phyloP scores from a whole-genome alignment of 2,888 invertebrate species.

The Sarcophaga carnaria region DNA sequence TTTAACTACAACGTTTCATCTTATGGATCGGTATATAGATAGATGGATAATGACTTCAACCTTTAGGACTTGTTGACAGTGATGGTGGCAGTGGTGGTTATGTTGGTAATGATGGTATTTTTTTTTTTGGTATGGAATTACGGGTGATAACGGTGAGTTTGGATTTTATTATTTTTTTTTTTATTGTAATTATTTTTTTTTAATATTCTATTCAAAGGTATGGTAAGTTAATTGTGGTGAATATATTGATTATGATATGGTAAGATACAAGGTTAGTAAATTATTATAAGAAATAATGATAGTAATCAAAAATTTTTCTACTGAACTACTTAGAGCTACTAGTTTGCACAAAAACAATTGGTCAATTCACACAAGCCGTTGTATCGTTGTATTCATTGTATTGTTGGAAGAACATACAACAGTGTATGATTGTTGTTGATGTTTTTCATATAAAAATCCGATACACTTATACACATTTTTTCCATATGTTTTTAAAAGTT shows the following conservation, averaged over 20 bases:
- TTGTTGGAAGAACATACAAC: too few species aligned
- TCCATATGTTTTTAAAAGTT: too few species aligned
- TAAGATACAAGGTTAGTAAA: neutral
- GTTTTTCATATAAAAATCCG: too few species aligned
- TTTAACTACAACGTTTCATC: conserved; percentile 50
- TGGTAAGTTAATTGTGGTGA: conserved; percentile 22
- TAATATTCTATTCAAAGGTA: conserved; percentile 4
- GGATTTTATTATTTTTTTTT: neutral
- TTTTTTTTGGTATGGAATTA: conserved; percentile 61
- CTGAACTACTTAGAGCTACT: too few species aligned
- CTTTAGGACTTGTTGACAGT: conserved; percentile 56
- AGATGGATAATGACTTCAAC: conserved; percentile 72
- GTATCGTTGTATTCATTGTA: too few species aligned
- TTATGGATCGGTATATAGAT: conserved; percentile 45
- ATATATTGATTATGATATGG: neutral
- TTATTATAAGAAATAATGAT: neutral
- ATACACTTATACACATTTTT: too few species aligned
- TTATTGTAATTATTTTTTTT: neutral
- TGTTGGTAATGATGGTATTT: neutral
- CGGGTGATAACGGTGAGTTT: conserved; percentile 59
- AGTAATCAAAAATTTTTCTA: neutral
- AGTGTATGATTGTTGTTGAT: too few species aligned
- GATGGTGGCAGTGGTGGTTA: conserved; percentile 64
- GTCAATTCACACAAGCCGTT: too few species aligned
- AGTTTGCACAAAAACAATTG: too few species aligned